Evolutionary conservation across 2,888 invertebrate species (phyloP).

Genomic region (Gymnocheta viridis): DNA sequence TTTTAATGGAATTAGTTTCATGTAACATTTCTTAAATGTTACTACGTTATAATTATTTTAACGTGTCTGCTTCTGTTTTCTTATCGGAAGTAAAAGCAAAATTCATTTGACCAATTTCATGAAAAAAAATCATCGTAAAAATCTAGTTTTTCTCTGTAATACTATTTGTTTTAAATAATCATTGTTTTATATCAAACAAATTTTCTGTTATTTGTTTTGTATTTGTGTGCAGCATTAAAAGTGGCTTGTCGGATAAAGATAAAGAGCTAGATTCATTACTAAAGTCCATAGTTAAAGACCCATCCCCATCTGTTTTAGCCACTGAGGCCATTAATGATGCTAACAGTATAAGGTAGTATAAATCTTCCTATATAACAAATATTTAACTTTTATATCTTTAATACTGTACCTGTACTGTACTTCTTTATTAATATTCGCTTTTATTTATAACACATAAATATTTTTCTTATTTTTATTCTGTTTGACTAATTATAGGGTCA

Average conservation of each 20-base stretch:
- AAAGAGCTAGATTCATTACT: constrained; percentile 88
- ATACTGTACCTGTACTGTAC: not conserved
- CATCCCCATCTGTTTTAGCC: constrained; percentile 84
- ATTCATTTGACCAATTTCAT: not conserved
- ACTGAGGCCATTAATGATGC: constrained; percentile 84
- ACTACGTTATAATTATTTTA: no score
- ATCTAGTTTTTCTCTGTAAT: not conserved
- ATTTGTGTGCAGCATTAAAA: constrained; percentile 81
- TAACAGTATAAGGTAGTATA: constrained; percentile 83
- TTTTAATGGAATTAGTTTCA: not conserved
- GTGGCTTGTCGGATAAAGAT: constrained; percentile 84
- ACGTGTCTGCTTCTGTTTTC: no score
- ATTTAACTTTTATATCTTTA: not conserved
- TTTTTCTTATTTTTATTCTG: constrained; percentile 30
- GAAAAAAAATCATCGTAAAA: not conserved
- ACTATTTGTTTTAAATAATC: constrained; percentile 11
- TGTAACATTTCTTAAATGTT: no score
- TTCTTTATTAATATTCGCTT: not conserved
- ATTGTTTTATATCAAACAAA: constrained; percentile 60
- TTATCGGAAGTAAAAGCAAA: no score
- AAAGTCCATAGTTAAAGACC: constrained; percentile 89
- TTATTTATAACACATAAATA: not conserved
- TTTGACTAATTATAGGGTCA: constrained; percentile 79
- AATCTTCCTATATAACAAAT: constrained; percentile 42
- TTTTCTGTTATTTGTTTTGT: constrained; percentile 65